Percentiles rank a stretch among this genome's conserved stretches.
Conservation (phyloP, 2,888 invertebrate species). For the Hoplodrina ambigua region DNA sequence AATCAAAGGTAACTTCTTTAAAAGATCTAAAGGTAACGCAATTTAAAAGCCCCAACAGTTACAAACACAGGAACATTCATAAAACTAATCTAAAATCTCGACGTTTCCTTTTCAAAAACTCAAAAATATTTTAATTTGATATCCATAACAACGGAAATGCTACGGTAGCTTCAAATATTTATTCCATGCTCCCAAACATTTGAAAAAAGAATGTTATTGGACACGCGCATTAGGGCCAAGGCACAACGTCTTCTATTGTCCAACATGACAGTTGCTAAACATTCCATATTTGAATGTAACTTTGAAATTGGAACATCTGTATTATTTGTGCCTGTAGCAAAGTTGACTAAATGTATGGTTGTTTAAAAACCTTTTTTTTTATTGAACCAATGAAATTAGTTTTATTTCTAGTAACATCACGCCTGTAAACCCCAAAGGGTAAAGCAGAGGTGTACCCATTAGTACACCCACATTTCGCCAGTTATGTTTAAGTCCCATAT, state of each 20-base stretch:
- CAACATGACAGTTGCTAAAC: constrained; percentile 82
- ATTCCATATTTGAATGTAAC: constrained; percentile 71
- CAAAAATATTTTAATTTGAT: constrained; percentile 59
- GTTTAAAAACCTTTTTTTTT: background rate
- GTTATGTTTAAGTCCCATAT: too few relatives aligned
- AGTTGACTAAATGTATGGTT: constrained; percentile 12
- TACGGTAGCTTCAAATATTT: constrained; percentile 71
- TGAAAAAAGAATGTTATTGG: constrained; percentile 78
- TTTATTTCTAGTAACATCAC: too few relatives aligned
- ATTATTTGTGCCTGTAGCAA: constrained; percentile 58
- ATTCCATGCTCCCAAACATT: constrained; percentile 66
- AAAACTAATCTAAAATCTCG: constrained; percentile 5
- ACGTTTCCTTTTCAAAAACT: constrained; percentile 9
- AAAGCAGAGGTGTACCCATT: too few relatives aligned
- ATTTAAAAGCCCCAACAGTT: background rate
- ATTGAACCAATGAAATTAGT: too few relatives aligned
- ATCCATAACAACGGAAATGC: constrained; percentile 58
- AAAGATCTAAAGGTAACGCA: too few relatives aligned
- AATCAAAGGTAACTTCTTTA: too few relatives aligned
- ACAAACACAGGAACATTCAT: background rate
- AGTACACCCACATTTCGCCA: too few relatives aligned
- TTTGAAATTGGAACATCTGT: constrained; percentile 81
- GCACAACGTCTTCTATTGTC: constrained; percentile 76
- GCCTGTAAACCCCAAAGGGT: too few relatives aligned
- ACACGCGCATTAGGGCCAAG: constrained; percentile 76